Base-by-base conservation (phyloP, 2,797 vertebrate genomes). In the Anomalospiza imberbis region DNA sequence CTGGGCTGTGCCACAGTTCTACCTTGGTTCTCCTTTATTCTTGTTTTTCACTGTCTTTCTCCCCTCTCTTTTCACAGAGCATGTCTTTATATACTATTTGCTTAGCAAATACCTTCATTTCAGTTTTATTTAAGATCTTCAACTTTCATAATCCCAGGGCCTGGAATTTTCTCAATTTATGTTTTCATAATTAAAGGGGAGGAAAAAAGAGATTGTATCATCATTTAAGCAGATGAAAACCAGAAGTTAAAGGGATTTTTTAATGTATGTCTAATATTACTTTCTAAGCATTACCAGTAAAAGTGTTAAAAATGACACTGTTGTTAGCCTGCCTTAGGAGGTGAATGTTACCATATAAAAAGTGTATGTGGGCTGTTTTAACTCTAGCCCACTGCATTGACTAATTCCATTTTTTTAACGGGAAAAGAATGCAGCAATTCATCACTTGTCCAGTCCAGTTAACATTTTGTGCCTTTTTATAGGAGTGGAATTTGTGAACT, bases 381-480 rank as follows among this genome's bases (percentile, higher is more conserved):
- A 28, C 42, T 93, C 24, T 90, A 90, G 25, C 18, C 34, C 3
- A 2, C 71, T 76, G 53, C 67, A 91, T 28, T 90, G 73, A 57
- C 62, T 70, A 86, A 25, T 62, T 89, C 51, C 2, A 54, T 70
- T 79, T 85, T 94, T 95, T 95, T 79, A 85, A 71, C 44, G 45
- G 48, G n/a, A 79, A 75, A 81, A 73, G 40, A 93, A 92, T 89
- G 63, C 45, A 84, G 82, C 77, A 91, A 93, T 96, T 93, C 67
- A 71, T 92, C 91, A 88, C 71, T 94, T 94, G 90, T 94, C 89
- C 76, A 58, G 48, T 74, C 80, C 44, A 61, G 77, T 90, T 93
- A 90, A 88, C 12, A 1, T 74, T 87, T 91, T 79, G 31, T 84
- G 70, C 73, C 38, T 67, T 84, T 94, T 88, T 79, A 25, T 48